Evolutionary conservation across 1,140 invertebrate genomes (phyloP), one percentile per base, ranked within the genome.

Genomic region (Procambarus virginalis): DNA sequence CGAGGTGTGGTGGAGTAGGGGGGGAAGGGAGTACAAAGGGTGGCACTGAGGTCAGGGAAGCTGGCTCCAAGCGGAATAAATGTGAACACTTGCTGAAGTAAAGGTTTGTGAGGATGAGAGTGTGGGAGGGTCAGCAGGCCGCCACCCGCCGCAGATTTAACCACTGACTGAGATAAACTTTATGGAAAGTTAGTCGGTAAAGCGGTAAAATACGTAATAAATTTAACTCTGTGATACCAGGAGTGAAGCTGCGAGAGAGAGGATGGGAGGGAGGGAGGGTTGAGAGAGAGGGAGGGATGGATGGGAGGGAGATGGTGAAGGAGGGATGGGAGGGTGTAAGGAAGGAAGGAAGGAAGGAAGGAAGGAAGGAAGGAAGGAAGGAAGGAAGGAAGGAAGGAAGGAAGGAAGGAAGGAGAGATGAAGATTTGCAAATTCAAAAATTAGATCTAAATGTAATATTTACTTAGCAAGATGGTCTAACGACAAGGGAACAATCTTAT

Each of bases 1-100:
- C n/a, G n/a, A n/a, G 17, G 64, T 4, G 64, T 20, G 17, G 17
- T 3, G 12, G 64, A 20, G 4, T 0, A 58, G 55, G 12, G 64
- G 64, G 17, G 12, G 64, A 20, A 17, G 10, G 17, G 64, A 20
- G 17, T 68, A 17, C 10, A 68, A 68, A 17, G 17, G 64, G 64
- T 4, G 64, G 17, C 3, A 20, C 17, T 68, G 64, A 68, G 64
- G 17, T 20, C 20, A 68, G 64, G 64, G 64, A 68, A 68, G 64
- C 12, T 68, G 64, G 64, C 64, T 17, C 64, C 17, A 17, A 68
- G 64, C 64, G 64, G 64, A 3, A 68, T 68, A 68, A 68, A 68
- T 68, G 6, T 68, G 64, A 68, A 68, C 64, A 68, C 64, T 68
- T 68, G 64, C 64, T 68, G 64, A 68, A 68, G 64, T 68, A 68